A percentile compares a stretch with the other conserved stretches of the same genome.
phyloP scores from a whole-genome alignment of 2,797 vertebrate genomes.

The Varecia variegata region DNA sequence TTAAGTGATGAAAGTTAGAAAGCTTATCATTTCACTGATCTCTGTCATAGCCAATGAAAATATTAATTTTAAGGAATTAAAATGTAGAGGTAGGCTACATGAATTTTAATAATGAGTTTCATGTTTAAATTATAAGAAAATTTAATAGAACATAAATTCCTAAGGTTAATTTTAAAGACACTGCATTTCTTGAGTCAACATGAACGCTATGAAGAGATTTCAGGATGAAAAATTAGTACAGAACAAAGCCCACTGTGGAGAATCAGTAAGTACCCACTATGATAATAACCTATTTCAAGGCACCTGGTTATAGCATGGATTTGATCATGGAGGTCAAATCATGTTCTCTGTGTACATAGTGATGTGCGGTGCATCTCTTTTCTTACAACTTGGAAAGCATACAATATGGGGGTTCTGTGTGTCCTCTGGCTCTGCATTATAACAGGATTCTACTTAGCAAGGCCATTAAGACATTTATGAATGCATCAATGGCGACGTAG shows the following conservation, averaged over 20 bases:
- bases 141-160: slow-evolving; percentile 70
- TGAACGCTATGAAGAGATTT: slow-evolving; percentile 58
- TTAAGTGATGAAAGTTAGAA: slow-evolving; percentile 55
- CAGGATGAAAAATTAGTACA: slow-evolving; percentile 63
- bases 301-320: slow-evolving; percentile 32
- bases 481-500: slow-evolving; percentile 43
- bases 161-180: slow-evolving; percentile 66
- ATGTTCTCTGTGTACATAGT: slow-evolving; percentile 41
- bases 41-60: slow-evolving; percentile 53
- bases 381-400: slow-evolving; percentile 29
- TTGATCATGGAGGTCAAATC: slow-evolving; percentile 47
- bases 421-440: slow-evolving; percentile 41
- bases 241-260: slow-evolving; percentile 52
- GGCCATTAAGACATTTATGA: slow-evolving; percentile 60
- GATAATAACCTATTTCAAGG: slow-evolving; percentile 53
- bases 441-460: slow-evolving; percentile 21
- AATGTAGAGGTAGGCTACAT: slow-evolving; percentile 35
- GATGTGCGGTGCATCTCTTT: not conserved
- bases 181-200: slow-evolving; percentile 70
- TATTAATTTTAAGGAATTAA: slow-evolving; percentile 63
- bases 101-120: slow-evolving; percentile 70
- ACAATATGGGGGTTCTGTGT: not conserved
- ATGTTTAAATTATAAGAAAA: slow-evolving; percentile 68
- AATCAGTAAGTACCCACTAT: slow-evolving; percentile 53
- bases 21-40: slow-evolving; percentile 60